Conservation (phyloP, 1,140 invertebrate genomes). For the Bombyx mandarina region DNA sequence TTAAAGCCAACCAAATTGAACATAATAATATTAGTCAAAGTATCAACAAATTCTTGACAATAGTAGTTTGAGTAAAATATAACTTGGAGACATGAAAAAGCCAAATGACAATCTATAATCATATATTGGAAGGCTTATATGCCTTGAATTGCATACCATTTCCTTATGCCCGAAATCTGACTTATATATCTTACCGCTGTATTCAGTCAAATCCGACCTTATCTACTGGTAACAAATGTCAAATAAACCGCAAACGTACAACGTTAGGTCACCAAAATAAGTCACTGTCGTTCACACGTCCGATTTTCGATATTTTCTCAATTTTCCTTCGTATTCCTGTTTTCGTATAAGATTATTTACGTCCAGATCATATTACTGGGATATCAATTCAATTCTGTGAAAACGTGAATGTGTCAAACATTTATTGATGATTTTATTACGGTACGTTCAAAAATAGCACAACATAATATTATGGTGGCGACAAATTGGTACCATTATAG, state of each 20-base stretch:
- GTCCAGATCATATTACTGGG: neutral
- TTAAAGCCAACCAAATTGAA: no score
- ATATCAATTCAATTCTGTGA: neutral
- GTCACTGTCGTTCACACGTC: constrained; percentile 5
- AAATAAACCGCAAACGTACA: neutral
- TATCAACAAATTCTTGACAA: no score
- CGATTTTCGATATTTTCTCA: constrained; percentile 1
- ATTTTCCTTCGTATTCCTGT: neutral
- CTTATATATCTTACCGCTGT: neutral
- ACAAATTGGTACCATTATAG: no score
- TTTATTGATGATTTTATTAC: no score
- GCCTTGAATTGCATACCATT: neutral
- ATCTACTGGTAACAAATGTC: neutral
- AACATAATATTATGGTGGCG: no score
- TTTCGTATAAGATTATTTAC: neutral
- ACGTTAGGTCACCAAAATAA: neutral
- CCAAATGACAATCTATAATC: no score
- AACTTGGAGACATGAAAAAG: no score
- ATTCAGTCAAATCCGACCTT: neutral
- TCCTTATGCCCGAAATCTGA: neutral
- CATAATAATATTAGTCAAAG: no score
- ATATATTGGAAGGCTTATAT: no score
- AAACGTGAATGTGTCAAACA: no score
- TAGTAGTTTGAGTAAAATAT: no score
- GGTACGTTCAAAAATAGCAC: no score